Conservation (phyloP, 2,113 vertebrate species). For the Capreolus pygargus region DNA sequence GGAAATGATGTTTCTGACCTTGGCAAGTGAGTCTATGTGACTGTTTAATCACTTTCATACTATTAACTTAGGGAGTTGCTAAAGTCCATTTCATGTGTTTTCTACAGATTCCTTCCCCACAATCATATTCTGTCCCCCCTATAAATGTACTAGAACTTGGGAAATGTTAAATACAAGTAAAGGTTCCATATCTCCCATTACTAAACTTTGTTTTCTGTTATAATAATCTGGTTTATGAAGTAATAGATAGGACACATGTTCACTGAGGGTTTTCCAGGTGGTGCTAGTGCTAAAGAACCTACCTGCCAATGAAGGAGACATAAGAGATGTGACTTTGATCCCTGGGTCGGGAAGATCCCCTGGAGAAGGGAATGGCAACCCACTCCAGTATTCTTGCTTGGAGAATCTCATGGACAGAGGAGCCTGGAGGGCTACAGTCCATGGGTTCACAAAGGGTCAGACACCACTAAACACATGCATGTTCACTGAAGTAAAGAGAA, state of each 20-base stretch:
- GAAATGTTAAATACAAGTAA: neutral
- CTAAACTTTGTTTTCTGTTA: neutral
- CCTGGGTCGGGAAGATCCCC: neutral
- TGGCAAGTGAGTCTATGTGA: neutral
- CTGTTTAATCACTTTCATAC: neutral
- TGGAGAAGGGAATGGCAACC: neutral
- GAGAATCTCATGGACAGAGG: neutral
- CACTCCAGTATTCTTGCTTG: neutral
- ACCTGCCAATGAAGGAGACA: neutral
- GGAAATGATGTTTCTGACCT: neutral
- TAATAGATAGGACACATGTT: neutral
- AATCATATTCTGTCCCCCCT: neutral
- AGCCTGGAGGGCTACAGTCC: neutral
- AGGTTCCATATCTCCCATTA: neutral
- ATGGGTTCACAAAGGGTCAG: neutral
- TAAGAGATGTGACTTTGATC: neutral
- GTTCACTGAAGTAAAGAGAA: neutral
- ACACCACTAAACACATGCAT: neutral
- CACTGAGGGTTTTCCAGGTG: neutral
- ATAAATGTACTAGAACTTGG: neutral
- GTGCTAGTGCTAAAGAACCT: neutral
- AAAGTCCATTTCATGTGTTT: neutral
- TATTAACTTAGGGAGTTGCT: neutral
- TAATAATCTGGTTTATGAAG: neutral
- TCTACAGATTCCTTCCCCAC: neutral